These are phyloP conservation scores for Crotalus tigris DNA, from an alignment of 2,113 vertebrate species.

Conservation along the genomic window DNA sequence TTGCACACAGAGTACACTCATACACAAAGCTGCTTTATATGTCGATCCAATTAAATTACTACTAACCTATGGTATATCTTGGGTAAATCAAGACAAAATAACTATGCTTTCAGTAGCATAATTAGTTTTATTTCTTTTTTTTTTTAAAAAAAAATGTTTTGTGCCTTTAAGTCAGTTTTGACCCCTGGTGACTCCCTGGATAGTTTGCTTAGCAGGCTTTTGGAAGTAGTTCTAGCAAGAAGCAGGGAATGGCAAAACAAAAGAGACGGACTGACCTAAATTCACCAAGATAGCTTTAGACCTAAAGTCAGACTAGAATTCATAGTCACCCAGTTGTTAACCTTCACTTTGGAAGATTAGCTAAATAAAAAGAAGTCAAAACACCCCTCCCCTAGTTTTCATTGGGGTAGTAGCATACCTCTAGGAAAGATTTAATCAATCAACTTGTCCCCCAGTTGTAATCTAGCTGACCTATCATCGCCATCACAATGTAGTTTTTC, in stretches of 20 bases:
- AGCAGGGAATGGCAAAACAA: no score
- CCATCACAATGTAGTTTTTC: not conserved
- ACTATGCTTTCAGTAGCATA: not conserved
- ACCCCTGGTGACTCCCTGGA: not conserved
- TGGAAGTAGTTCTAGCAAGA: not conserved
- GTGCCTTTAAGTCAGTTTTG: not conserved
- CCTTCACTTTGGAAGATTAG: not conserved
- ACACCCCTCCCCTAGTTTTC: not conserved
- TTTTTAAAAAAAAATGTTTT: not conserved
- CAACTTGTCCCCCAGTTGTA: not conserved
- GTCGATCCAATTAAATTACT: not conserved
- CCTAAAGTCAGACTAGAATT: not conserved
- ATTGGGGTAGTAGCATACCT: not conserved
- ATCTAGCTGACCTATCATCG: not conserved
- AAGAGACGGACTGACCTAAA: not conserved
- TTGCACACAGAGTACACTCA: not conserved
- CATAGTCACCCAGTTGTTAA: not conserved
- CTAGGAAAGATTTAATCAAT: not conserved
- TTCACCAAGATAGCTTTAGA: not conserved
- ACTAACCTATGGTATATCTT: not conserved
- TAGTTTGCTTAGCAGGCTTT: not conserved
- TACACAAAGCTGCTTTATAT: not conserved
- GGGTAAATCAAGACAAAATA: not conserved
- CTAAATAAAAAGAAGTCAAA: not conserved
- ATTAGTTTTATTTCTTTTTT: not conserved